These are phyloP conservation scores for Arctia plantaginis DNA, from an alignment of 2,888 invertebrate genomes.

Conservation along the genomic window DNA sequence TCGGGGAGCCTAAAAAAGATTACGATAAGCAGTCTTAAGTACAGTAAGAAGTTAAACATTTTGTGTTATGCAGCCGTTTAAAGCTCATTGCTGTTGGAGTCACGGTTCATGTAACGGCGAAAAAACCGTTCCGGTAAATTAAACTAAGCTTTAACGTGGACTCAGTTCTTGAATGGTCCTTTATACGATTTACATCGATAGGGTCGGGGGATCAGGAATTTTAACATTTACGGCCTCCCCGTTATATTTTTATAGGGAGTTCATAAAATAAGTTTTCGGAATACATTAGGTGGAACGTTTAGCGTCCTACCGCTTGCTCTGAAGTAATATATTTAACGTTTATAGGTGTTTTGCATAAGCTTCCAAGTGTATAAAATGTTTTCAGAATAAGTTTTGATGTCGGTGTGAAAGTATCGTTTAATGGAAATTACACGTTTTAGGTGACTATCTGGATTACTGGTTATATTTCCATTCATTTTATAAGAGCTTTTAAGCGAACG, in stretches of 20 bases:
- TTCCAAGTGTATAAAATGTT: slow-evolving; percentile 67
- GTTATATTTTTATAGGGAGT: slow-evolving; percentile 83
- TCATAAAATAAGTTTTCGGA: slow-evolving; percentile 81
- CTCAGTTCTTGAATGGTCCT: slow-evolving; percentile 57
- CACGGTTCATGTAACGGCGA: slow-evolving; percentile 63
- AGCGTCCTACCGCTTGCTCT: slow-evolving; percentile 69
- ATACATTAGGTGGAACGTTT: slow-evolving; percentile 77
- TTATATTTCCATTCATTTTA: slow-evolving; percentile 36
- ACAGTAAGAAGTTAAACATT: slow-evolving; percentile 59
- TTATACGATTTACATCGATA: slow-evolving; percentile 75
- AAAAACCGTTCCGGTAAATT: slow-evolving; percentile 72
- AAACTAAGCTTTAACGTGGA: slow-evolving; percentile 66
- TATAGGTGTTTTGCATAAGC: slow-evolving; percentile 80
- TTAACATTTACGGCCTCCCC: slow-evolving; percentile 75
- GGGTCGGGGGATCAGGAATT: slow-evolving; percentile 64
- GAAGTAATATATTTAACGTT: slow-evolving; percentile 78
- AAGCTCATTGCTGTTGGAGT: slow-evolving; percentile 59
- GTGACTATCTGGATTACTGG: slow-evolving; percentile 30
- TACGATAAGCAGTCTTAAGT: slow-evolving; percentile 56
- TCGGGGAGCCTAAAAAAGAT: slow-evolving; percentile 58
- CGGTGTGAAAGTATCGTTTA: slow-evolving; percentile 48
- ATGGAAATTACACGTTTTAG: slow-evolving; percentile 36
- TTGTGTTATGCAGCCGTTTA: slow-evolving; percentile 64
- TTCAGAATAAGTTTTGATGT: slow-evolving; percentile 63
- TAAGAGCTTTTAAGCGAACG: slow-evolving; percentile 11